Conservation (phyloP, 2,113 vertebrate genomes). For the Geothlypis trichas region DNA sequence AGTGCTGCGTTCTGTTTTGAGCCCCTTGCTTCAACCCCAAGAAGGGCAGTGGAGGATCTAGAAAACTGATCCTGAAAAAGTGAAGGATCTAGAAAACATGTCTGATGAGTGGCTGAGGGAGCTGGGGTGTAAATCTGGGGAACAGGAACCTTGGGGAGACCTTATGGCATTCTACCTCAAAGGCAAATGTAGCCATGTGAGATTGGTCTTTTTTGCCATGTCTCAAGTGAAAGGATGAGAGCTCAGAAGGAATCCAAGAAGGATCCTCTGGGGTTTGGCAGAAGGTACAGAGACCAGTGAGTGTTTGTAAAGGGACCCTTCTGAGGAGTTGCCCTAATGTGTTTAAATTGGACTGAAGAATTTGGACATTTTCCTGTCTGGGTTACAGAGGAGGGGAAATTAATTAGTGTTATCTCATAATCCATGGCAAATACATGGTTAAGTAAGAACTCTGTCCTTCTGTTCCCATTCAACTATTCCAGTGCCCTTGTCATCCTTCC, state of each 20-base stretch:
- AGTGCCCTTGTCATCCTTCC: background rate
- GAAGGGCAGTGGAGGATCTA: background rate
- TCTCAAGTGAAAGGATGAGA: background rate
- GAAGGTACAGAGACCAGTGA: background rate
- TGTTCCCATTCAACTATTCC: background rate
- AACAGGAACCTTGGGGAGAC: background rate
- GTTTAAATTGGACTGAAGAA: background rate
- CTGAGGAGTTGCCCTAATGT: background rate
- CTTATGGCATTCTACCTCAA: background rate
- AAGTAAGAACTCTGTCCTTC: background rate
- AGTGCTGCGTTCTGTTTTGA: background rate
- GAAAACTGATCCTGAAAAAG: too few relatives aligned
- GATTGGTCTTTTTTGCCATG: background rate
- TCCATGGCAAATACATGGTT: background rate
- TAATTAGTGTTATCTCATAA: background rate
- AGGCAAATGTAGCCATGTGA: background rate
- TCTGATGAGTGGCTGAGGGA: background rate
- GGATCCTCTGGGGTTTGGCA: background rate
- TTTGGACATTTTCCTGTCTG: background rate
- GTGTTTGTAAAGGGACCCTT: background rate
- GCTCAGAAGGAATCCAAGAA: background rate
- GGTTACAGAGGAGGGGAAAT: background rate
- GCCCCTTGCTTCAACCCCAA: fast-evolving
- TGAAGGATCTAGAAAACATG: background rate
- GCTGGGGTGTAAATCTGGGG: background rate